Base-by-base conservation (phyloP, 2,797 vertebrate species). In the Chromobotia macracanthus region DNA sequence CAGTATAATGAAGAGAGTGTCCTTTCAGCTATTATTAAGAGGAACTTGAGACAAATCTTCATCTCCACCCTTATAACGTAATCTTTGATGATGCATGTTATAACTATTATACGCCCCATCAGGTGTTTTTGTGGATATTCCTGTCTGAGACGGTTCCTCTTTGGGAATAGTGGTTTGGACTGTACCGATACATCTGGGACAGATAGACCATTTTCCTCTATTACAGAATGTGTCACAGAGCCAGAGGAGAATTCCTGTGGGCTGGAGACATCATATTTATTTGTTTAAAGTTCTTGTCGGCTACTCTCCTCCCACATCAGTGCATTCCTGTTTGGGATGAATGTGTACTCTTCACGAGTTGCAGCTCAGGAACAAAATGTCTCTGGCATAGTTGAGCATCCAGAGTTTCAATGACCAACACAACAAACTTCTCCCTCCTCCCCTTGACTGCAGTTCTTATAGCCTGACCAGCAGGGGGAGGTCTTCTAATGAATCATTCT, bases 201-300 rank as follows among this genome's bases (percentile, higher is more conserved):
- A 91, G 94, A 96, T 95, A 93, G 93, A 91, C 91, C 90, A 93
- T 93, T 91, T 94, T 94, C 90, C 93, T 90, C 91, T 91, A 90
- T 91, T 92, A 89, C 92, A 93, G 93, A 90, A 82, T 89, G 92
- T 89, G 90, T 82, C 68, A 68, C 83, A 73, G 89, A 94, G 95
- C 95, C 95, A 95, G 91, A 92, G 90, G 88, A 93, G 91, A 94
- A 96, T 97, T 96, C 95, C 95, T 96, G 95, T 80, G 95, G 95
- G 92, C 90, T 94, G 93, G 93, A 95, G 92, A 93, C 94, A 93
- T 93, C 91, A 88, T 94, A 94, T 95, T 95, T 96, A 93, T 95
- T 95, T 95, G 93, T 95, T 95, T 92, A 89, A 91, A 91, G 88
- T 90, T 91, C 92, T 94, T 93, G 74, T 86, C 87, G 87, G 87